Evolutionary conservation across 2,113 vertebrate genomes (phyloP).

Genomic region (Tylochromis polylepis): DNA sequence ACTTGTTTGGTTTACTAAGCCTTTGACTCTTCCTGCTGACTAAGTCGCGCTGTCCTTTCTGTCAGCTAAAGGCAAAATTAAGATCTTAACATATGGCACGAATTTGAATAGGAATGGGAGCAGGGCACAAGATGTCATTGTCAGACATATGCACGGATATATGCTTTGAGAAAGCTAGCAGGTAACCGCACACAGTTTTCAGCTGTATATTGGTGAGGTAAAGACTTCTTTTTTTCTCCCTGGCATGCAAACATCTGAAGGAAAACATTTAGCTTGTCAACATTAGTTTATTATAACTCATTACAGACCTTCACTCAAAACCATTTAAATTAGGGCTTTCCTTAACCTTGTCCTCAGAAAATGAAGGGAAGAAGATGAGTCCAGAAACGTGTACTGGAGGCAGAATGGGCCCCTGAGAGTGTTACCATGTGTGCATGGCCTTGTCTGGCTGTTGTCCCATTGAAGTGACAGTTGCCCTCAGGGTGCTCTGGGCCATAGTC

Average conservation of each 20-base stretch:
- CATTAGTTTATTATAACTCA: constrained; percentile 43
- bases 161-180: neutral
- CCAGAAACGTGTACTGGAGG: constrained; percentile 33
- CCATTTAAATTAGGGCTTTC: constrained; percentile 36
- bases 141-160: neutral
- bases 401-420: constrained; percentile 58
- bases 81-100: neutral
- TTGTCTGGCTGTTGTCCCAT: constrained; percentile 51
- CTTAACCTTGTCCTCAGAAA: constrained; percentile 47
- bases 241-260: constrained; percentile 46
- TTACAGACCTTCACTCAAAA: constrained; percentile 34
- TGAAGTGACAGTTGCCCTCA: constrained; percentile 60
- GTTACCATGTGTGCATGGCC: constrained; percentile 66
- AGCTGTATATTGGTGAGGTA: constrained; percentile 18
- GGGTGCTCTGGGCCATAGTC: constrained; percentile 32
- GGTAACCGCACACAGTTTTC: constrained; percentile 9
- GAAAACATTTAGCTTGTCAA: constrained; percentile 46
- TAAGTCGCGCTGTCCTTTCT: neutral
- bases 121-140: neutral
- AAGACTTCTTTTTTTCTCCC: neutral
- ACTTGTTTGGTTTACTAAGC: constrained; percentile 9
- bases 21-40: constrained; percentile 5
- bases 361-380: constrained; percentile 61
- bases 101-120: neutral
- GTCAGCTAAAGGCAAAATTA: neutral